Evolutionary conservation across 2,113 vertebrate species (phyloP), one percentile per base, ranked within the genome.

Genomic region (Tylochromis polylepis): DNA sequence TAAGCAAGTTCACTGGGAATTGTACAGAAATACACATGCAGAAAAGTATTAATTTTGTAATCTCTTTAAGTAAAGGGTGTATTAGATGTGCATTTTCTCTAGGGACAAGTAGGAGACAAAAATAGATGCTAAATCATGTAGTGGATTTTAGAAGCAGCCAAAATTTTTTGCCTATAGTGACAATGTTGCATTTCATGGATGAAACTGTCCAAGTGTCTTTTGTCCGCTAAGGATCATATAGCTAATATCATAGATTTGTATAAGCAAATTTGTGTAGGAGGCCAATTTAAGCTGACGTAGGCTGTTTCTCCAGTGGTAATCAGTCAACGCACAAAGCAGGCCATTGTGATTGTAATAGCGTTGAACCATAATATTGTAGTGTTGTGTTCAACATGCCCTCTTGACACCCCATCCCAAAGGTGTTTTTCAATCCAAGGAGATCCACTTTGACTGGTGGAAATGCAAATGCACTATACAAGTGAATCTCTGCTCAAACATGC

Each of bases 261-360:
- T 59, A 41, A 88, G 78, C 87, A 92, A 92, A 94, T 88, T 92
- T 78, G 72, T 84, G 56, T 90, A 84, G 89, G 75, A 72, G 41
- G 75, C 89, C 82, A 59, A 89, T 87, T 92, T 14, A 14, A 83
- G 75, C 77, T 58, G 41, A 87, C 62, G 83, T 65, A 38, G 55
- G 62, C 88, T 65, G 65, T 92, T 92, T 90, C 81, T 83, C 82
- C 88, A 78, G 38, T 53, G 77, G 84, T 93, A 91, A 94, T 94
- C 92, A 94, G 82, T 93, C 88, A 90, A 55, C 10, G 20, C 87
- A 92, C 91, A 94, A 92, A 88, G 92, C 84, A 58, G 91, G 90
- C 79, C 87, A 88, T 86, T 87, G 86, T 65, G 77, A 75, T 31
- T 83, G 57, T 88, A 93, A 93, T 89, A 87, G 85, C 86, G 57